Conservation (phyloP, 1,140 invertebrate genomes). For the Cardiocondyla obscurior region DNA sequence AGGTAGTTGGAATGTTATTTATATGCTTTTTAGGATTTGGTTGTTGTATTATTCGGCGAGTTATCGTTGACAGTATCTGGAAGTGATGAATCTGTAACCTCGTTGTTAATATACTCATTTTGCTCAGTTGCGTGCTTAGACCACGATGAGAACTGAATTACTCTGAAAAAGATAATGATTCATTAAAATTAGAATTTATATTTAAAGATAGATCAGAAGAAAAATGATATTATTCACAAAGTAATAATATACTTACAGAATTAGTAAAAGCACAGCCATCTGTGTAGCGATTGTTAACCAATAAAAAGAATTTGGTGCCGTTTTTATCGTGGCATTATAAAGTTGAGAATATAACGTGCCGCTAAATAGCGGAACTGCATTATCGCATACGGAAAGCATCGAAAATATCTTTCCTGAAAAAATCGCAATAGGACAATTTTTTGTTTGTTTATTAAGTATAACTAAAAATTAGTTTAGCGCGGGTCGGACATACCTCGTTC, state of each 20-base stretch:
- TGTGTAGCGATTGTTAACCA: slow-evolving; percentile 89
- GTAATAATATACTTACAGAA: slow-evolving; percentile 85
- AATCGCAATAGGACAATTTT: not conserved
- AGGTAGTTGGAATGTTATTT: not conserved
- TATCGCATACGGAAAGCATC: slow-evolving; percentile 90
- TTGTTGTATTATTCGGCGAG: not conserved
- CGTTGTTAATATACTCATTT: not conserved
- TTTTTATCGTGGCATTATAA: slow-evolving; percentile 87
- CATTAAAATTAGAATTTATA: slow-evolving; percentile 29
- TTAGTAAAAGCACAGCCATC: slow-evolving; percentile 85
- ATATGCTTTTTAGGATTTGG: not conserved
- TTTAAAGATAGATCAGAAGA: not conserved
- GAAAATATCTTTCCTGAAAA: slow-evolving; percentile 89
- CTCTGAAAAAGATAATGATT: slow-evolving; percentile 50
- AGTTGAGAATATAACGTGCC: slow-evolving; percentile 88
- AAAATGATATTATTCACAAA: not conserved
- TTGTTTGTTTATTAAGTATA: not conserved
- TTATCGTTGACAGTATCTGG: not conserved
- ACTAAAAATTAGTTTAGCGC: no score
- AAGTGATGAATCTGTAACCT: not conserved
- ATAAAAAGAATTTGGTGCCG: slow-evolving; percentile 86
- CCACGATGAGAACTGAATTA: slow-evolving; percentile 60
- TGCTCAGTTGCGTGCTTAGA: not conserved
- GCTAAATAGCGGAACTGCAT: slow-evolving; percentile 89
- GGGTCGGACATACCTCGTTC: slow-evolving; percentile 89